phyloP scores from a whole-genome alignment of 2,888 invertebrate genomes.

The Catocala sponsa region DNA sequence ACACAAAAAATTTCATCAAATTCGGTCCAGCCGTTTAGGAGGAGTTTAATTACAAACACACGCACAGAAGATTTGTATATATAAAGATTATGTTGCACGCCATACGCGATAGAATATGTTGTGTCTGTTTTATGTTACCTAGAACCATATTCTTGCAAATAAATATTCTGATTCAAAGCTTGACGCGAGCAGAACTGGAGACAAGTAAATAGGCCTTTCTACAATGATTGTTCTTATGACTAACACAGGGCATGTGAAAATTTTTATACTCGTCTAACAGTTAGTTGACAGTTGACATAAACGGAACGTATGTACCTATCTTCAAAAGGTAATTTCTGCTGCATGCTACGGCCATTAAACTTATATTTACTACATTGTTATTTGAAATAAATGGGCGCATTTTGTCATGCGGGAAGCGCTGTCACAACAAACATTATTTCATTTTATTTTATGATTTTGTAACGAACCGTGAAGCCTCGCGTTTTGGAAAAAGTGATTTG shows the following conservation, averaged over 20 bases:
- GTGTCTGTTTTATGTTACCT: no score
- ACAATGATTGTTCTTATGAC: conserved; percentile 4
- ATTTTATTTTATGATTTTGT: conserved; percentile 83
- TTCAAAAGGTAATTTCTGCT: conserved; percentile 75
- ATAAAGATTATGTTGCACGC: no score
- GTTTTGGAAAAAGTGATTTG: conserved; percentile 76
- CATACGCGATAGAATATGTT: no score
- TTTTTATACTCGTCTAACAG: conserved; percentile 4
- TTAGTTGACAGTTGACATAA: conserved; percentile 44
- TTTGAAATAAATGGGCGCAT: conserved; percentile 80
- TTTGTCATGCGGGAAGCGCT: conserved; percentile 83
- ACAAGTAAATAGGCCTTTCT: no score
- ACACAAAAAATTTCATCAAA: no score
- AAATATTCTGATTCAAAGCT: no score
- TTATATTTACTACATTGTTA: conserved; percentile 84
- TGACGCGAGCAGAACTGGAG: no score
- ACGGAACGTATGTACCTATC: conserved; percentile 59
- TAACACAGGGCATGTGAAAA: conserved; percentile 34
- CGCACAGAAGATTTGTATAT: no score
- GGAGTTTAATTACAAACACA: no score
- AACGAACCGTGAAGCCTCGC: conserved; percentile 79
- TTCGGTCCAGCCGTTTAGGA: no score
- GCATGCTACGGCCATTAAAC: conserved; percentile 80
- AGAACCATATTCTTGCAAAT: no score
- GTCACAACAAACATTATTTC: conserved; percentile 86